Base-by-base conservation (phyloP, 2,113 vertebrate genomes). In the Megaleporinus macrocephalus region DNA sequence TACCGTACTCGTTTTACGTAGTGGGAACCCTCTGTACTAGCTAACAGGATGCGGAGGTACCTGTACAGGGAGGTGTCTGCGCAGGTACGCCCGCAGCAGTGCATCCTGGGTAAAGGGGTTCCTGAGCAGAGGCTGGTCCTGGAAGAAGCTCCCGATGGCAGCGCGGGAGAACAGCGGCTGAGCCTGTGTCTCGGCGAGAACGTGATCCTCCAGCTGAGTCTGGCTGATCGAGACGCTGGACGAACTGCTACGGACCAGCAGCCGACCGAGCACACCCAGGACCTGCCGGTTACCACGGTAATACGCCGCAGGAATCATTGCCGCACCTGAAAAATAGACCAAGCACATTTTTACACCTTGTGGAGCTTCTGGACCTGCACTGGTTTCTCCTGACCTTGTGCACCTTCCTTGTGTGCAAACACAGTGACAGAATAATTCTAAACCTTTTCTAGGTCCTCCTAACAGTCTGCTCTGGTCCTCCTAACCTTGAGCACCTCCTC, bases 31-130 rank as follows among this genome's bases (percentile, higher is more conserved):
- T 11, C 4, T 7, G 41, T 44, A 9, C 41, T 44, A 44, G 41
- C 41, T 44, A 44, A 44, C 41, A 44, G 41, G 41, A 1, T 9
- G 1, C 11, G 41, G 41, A 44, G 11, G 41, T 44, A 95, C 95
- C 95, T 95, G 57, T 5, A 89, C 53, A 0, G 94, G 93, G 30
- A 95, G 88, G 80, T 93, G 90, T 71, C 92, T 87, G 71, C 83
- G 91, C 84, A 95, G 85, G 86, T 96, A 96, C 62, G 87, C 91
- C 86, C 15, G 87, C 51, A 95, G 94, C 78, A 95, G 87, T 65
- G 90, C 85, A 68, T 96, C 95, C 79, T 95, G 94, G 69, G 94
- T 73, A 84, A 93, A 95, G 0, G 29, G 91, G 81, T 94, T 96
- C 76, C 92, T 92, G 33, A 91, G 82, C 66, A 88, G 33, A 0